A percentile compares a stretch with the other conserved stretches of the same genome.
These are phyloP conservation scores for Ellobius talpinus DNA, from an alignment of 2,113 vertebrate genomes.

Conservation along the genomic window DNA sequence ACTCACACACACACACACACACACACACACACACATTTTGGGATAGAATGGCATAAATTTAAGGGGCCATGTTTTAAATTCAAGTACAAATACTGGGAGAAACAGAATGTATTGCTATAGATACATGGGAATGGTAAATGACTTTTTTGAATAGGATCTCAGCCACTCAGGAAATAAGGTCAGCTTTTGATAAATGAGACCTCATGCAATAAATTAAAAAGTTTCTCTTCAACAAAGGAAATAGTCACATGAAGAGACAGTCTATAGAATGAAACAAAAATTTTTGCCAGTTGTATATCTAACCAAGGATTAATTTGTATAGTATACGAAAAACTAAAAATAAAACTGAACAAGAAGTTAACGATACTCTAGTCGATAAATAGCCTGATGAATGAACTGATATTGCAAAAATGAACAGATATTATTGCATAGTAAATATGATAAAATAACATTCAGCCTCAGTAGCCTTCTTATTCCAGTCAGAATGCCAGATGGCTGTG, in stretches of 20 bases:
- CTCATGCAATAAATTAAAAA: neutral
- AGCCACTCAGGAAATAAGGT: neutral
- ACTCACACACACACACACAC: no score
- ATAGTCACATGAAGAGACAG: neutral
- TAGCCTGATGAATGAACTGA: neutral
- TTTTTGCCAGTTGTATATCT: neutral
- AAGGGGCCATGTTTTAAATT: neutral
- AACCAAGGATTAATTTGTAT: neutral
- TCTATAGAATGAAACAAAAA: neutral
- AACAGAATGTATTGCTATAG: neutral
- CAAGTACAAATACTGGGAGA: neutral
- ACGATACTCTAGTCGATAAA: neutral
- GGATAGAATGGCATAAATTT: neutral
- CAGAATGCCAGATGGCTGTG: neutral
- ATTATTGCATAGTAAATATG: neutral
- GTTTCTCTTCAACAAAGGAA: neutral
- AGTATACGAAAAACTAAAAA: neutral
- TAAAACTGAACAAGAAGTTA: neutral
- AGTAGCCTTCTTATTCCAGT: neutral
- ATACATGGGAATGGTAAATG: neutral
- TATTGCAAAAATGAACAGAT: neutral
- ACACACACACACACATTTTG: neutral
- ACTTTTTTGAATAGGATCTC: neutral
- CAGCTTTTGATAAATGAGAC: neutral
- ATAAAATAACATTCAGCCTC: neutral